Base-by-base conservation (phyloP, 2,797 vertebrate genomes). In the Enteromius argenteus region DNA sequence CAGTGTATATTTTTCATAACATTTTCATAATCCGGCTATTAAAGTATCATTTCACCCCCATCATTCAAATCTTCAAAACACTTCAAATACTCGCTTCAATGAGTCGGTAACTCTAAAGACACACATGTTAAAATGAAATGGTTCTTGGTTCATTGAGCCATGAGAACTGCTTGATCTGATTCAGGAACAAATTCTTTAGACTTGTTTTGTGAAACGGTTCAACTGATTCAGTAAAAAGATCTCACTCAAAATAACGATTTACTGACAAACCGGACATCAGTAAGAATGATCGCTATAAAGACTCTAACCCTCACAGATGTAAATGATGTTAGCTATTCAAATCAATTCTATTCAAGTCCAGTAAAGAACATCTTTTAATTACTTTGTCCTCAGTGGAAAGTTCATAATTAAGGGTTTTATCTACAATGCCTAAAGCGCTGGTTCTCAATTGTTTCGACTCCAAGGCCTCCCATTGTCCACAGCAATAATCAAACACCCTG, bases 141-240 rank as follows among this genome's bases (percentile, higher is more conserved):
- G n/a, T n/a, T 58, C 0, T 75, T 58, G 51, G 49, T 60, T 56
- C 3, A 74, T 6, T n/a, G 19, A 53, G 5, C 32, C 42, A 14
- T 5, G 10, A 39, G 35, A 62, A 62, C 10, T n/a, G 39, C 10
- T 77, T n/a, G 2, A 9, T 42, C 74, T 49, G 74, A 77, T 77
- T 27, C n/a, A 44, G 46, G 27, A 73, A 51, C 71, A 73, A 35
- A 51, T 51, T 19, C 21, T 58, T 42, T 60, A 27, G 53, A n/a
- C 72, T 39, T 77, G 72, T 15, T 37, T 37, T 37, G 73, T 60
- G 14, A 62, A 56, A 56, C 11, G 0, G 13, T 60, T 42, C 14
- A 23, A 77, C 35, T 42, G 56, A 62, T 77, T 58, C 53, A 77
- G 39, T 71, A 39, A 71, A 71, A 68, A 68, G 19, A 68, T 56